Evolutionary conservation across 2,888 invertebrate species (phyloP), one percentile per base, ranked within the genome.

Genomic region (Chaitophorus viminalis): DNA sequence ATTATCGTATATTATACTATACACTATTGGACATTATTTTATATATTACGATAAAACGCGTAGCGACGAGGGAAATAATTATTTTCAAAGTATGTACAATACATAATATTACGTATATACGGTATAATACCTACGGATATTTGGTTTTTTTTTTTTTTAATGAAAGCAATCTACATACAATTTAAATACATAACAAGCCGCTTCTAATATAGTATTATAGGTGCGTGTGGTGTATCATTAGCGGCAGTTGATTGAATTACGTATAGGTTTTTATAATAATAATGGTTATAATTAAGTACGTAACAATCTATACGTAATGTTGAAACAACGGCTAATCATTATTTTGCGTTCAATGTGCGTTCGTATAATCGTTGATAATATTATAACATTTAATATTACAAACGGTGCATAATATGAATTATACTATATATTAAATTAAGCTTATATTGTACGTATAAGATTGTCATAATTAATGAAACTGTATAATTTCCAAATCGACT

Each of bases 401-500:
- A n/a, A n/a, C n/a, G n/a, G n/a, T n/a, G n/a, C n/a, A n/a, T n/a
- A n/a, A n/a, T n/a, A n/a, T n/a, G n/a, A n/a, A n/a, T n/a, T n/a
- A n/a, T n/a, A n/a, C n/a, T n/a, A n/a, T 25, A 36, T 78, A 78
- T 33, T 18, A 60, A 36, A 39, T 17, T 46, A 14, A 14, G 46
- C 11, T n/a, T n/a, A 8, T 0, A 8, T 11, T 14, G 46, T 60
- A 3, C 33, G n/a, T n/a, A 79, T 65, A n/a, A 60, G 65, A 60
- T 65, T 65, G 17, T 79, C 65, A 79, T n/a, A n/a, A n/a, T 79
- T 60, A 79, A 65, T 79, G 79, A 79, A n/a, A 33, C 29, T 31
- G 14, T 18, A 78, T 3, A 17, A 52, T 29, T 68, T 79, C 33
- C 39, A 9, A 36, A 78, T 6, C 33, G 33, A 14, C 33, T 21